Conservation (phyloP, 2,797 vertebrate genomes). For the Halcyon smyrnensis region DNA sequence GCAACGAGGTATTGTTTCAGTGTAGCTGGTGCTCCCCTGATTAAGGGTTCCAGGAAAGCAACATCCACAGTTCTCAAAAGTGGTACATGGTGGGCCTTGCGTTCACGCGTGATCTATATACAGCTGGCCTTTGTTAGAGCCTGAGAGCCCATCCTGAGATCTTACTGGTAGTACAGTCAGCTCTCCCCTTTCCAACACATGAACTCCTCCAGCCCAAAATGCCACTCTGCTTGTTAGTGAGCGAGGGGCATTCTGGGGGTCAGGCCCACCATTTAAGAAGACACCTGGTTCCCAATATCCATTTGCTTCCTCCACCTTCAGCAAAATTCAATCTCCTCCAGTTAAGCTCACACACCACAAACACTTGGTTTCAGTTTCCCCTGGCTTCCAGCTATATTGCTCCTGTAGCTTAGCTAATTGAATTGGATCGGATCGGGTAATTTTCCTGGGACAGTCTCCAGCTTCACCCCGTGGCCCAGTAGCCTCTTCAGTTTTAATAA, state of each 20-base stretch:
- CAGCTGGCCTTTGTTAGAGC: neutral
- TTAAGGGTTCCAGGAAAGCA: neutral
- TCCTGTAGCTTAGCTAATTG: too few species aligned
- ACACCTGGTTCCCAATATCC: neutral
- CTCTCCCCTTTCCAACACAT: neutral
- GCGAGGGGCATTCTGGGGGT: neutral
- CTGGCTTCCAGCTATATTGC: neutral
- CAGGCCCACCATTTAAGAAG: neutral
- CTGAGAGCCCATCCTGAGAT: too few species aligned
- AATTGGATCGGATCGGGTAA: too few species aligned
- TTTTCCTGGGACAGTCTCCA: too few species aligned
- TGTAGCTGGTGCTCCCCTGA: neutral
- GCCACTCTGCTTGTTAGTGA: neutral
- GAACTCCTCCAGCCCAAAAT: neutral
- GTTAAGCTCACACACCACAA: neutral
- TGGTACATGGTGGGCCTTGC: neutral
- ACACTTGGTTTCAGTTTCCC: neutral
- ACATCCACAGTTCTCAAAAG: neutral
- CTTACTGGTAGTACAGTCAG: neutral
- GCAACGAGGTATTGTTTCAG: neutral
- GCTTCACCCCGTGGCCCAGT: too few species aligned
- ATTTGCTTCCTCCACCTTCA: neutral
- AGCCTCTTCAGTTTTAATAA: too few species aligned
- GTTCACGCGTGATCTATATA: too few species aligned
- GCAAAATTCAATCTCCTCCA: neutral